Conservation (phyloP, 2,888 invertebrate genomes). For the Neria commutata region DNA sequence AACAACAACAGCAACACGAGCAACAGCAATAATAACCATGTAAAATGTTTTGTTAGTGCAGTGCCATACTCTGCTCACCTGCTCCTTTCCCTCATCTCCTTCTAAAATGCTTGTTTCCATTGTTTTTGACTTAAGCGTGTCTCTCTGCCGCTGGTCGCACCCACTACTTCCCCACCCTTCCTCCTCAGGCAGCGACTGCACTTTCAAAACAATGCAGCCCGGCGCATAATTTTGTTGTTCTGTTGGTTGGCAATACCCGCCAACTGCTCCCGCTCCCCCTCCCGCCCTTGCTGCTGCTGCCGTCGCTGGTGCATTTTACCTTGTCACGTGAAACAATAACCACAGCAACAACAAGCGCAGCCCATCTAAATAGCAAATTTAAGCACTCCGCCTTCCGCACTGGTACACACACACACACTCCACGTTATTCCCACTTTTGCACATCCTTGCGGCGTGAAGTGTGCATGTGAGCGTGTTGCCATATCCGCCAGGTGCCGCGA, state of each 20-base stretch:
- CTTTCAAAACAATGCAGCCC: too few relatives aligned
- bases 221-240: background rate
- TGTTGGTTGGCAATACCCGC: too few relatives aligned
- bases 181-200: background rate
- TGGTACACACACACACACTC: too few relatives aligned
- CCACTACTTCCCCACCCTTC: background rate
- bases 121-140: background rate
- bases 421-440: too few relatives aligned
- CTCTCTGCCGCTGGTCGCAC: background rate
- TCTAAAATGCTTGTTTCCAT: background rate
- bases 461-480: background rate
- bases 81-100: background rate
- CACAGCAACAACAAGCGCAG: too few relatives aligned
- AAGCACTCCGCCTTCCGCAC: too few relatives aligned
- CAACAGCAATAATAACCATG: background rate
- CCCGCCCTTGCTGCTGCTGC: too few relatives aligned
- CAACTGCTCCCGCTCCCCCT: too few relatives aligned
- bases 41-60: background rate
- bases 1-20: background rate
- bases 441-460: too few relatives aligned
- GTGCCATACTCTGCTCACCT: background rate
- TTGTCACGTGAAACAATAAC: background rate
- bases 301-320: background rate
- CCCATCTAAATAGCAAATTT: too few relatives aligned
- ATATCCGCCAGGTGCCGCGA: slow-evolving; percentile 1